Percentiles rank a stretch among this genome's conserved stretches.
Conservation (phyloP, 2,888 invertebrate genomes). For the Pheosia tremula region DNA sequence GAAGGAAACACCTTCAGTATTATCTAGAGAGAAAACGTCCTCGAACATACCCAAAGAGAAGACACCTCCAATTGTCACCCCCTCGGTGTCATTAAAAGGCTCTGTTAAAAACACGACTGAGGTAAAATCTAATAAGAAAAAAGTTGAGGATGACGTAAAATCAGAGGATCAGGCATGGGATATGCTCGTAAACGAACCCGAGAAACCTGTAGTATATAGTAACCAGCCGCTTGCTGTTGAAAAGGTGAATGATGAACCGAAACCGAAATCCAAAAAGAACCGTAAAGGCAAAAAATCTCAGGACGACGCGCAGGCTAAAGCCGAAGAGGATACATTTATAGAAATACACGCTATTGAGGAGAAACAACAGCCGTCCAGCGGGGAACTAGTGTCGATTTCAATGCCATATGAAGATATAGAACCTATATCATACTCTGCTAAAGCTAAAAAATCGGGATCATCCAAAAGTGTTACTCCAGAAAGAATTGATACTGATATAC, state of each 20-base stretch:
- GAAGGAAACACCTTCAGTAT: constrained; percentile 16
- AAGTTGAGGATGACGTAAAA: constrained; percentile 50
- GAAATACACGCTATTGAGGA: constrained; percentile 79
- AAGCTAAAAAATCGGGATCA: constrained; percentile 61
- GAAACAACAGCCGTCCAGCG: constrained; percentile 60
- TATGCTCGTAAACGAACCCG: constrained; percentile 67
- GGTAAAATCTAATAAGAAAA: constrained; percentile 30
- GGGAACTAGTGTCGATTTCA: constrained; percentile 74
- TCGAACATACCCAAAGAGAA: background rate
- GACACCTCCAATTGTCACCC: background rate
- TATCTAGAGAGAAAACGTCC: background rate
- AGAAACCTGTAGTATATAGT: constrained; percentile 45
- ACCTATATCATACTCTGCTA: constrained; percentile 53
- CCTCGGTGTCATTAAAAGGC: constrained; percentile 29
- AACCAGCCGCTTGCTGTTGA: constrained; percentile 40
- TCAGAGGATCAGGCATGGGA: constrained; percentile 79
- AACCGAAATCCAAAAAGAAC: constrained; percentile 64
- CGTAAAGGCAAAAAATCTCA: constrained; percentile 63
- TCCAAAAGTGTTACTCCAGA: constrained; percentile 63
- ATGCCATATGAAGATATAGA: constrained; percentile 66
- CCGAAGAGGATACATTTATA: constrained; percentile 75
- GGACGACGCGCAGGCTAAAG: constrained; percentile 62
- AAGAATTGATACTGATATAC: constrained; percentile 39
- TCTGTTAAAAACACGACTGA: constrained; percentile 36
- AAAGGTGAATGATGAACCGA: constrained; percentile 55